Percentiles rank a stretch among this genome's conserved stretches.
Evolutionary conservation across 2,888 invertebrate genomes (phyloP).

Genomic region (Stenolophus ochropezus): DNA sequence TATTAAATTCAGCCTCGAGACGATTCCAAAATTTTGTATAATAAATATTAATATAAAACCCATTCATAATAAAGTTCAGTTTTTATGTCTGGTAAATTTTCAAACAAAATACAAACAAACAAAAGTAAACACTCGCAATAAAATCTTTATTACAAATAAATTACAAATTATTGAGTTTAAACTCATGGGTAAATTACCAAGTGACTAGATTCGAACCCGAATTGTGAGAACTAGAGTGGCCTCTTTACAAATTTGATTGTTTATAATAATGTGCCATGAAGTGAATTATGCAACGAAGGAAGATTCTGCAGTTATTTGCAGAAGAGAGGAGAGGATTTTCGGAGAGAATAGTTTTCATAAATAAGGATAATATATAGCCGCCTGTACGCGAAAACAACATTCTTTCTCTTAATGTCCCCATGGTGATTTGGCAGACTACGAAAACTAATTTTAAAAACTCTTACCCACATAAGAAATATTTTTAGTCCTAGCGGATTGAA

Average conservation of each 20-base stretch:
- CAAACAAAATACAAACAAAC: background rate
- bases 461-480: conserved; percentile 58
- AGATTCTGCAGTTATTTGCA: background rate
- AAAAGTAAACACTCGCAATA: background rate
- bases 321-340: background rate
- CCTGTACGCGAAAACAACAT: conserved; percentile 43
- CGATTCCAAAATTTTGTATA: background rate
- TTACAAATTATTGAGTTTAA: too few species aligned
- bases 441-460: conserved; percentile 57
- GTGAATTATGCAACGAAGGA: background rate
- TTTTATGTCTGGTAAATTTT: background rate
- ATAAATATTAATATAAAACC: background rate
- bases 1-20: background rate
- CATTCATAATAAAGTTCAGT: background rate
- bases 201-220: too few species aligned
- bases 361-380: conserved; percentile 53
- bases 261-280: background rate
- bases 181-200: too few species aligned
- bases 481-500: conserved; percentile 25
- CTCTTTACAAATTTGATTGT: too few species aligned
- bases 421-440: conserved; percentile 50
- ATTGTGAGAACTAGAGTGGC: too few species aligned
- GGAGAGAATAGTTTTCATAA: conserved; percentile 44
- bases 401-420: conserved; percentile 50
- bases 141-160: background rate